Evolutionary conservation across 2,113 vertebrate genomes (phyloP).

Genomic region (Tragelaphus scriptus): DNA sequence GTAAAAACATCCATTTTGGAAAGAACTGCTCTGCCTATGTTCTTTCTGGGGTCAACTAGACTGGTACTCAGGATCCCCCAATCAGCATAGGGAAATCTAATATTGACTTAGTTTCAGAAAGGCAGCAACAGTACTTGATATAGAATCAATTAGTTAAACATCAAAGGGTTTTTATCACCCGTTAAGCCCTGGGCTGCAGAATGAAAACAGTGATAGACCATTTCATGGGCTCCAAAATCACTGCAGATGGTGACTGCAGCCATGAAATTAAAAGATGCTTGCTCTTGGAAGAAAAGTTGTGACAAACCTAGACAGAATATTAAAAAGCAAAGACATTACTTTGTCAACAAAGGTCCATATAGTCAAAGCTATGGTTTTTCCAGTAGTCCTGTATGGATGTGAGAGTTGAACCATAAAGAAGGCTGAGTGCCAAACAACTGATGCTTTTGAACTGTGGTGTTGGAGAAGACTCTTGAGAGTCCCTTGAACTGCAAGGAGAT

Average conservation of each 20-base stretch:
- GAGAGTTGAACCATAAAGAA: not conserved
- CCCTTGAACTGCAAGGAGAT: not conserved
- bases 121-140: not conserved
- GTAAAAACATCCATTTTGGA: not conserved
- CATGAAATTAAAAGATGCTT: not conserved
- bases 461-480: not conserved
- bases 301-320: not conserved
- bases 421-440: not conserved
- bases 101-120: not conserved
- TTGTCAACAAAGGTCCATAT: not conserved
- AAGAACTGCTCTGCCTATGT: not conserved
- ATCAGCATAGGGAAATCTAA: not conserved
- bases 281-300: not conserved
- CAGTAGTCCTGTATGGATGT: not conserved
- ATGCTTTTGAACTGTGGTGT: not conserved
- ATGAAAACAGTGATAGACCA: not conserved
- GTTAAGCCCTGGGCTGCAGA: not conserved
- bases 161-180: not conserved
- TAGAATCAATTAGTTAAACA: not conserved
- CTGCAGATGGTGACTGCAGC: not conserved
- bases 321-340: not conserved
- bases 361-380: not conserved
- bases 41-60: not conserved
- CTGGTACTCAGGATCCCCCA: not conserved
- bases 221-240: not conserved